phyloP scores from a whole-genome alignment of 1,140 invertebrate species.

The Drosophila asahinai region DNA sequence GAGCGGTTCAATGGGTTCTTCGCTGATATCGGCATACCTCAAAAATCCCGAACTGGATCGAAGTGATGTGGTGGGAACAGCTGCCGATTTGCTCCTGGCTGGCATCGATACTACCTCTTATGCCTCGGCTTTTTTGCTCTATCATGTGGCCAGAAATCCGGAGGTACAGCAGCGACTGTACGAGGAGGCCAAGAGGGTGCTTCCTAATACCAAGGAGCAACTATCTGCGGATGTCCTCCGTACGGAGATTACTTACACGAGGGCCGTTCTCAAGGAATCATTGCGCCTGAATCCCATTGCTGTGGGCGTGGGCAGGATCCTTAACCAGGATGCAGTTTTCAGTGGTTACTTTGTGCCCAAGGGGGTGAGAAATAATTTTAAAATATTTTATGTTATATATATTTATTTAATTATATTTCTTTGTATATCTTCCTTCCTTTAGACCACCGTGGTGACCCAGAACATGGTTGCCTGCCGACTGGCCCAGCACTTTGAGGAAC shows the following conservation, averaged over 20 bases:
- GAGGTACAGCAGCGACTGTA: constrained; percentile 91
- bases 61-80: constrained; percentile 92
- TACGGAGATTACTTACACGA: constrained; percentile 89
- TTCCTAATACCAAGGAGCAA: constrained; percentile 86
- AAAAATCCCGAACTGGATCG: constrained; percentile 88
- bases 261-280: constrained; percentile 93
- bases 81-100: constrained; percentile 93
- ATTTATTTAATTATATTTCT: background rate
- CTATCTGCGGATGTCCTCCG: constrained; percentile 88
- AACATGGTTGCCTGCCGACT: constrained; percentile 92
- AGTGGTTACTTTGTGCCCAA: constrained; percentile 94
- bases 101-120: constrained; percentile 96
- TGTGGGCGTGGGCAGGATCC: constrained; percentile 91
- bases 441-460: constrained; percentile 95
- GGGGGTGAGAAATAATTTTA: constrained; percentile 88
- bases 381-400: too few relatives aligned
- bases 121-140: constrained; percentile 91
- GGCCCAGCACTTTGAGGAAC: constrained; percentile 89
- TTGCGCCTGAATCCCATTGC: constrained; percentile 93
- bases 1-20: constrained; percentile 53
- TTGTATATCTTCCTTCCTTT: constrained; percentile 39
- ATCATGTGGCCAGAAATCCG: constrained; percentile 91
- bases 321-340: constrained; percentile 91
- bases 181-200: constrained; percentile 87
- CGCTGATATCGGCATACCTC: constrained; percentile 89